Evolutionary conservation across 2,888 invertebrate species (phyloP), one percentile per base, ranked within the genome.

Genomic region (Lasioglossum vierecki): DNA sequence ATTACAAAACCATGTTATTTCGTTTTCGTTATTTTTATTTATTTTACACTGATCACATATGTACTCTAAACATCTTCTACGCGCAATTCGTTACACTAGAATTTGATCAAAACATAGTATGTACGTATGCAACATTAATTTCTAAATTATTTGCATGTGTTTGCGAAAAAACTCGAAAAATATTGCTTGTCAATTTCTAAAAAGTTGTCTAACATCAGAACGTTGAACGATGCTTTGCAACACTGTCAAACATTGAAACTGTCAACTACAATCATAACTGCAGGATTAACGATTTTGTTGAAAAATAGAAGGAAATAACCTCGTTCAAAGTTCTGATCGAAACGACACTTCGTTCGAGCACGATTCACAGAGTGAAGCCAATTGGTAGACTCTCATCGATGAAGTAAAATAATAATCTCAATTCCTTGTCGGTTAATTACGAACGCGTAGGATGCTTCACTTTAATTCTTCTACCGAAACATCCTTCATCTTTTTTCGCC

Each of bases 11-110:
- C 22, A 39, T 22, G n/a, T 53, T 30, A 11, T 41, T 13, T 11
- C 41, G 11, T n/a, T 70, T n/a, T 41, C 0, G 22, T 41, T 11
- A n/a, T 13, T 70, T 70, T 70, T 70, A n/a, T 70, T 70, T 41
- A n/a, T 41, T 70, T 70, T 41, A 70, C 41, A 41, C n/a, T 41
- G 41, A 70, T 18, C 57, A 57, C 57, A 11, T 63, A 30, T 63
- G 22, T 44, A 26, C 22, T 76, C 44, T 76, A 79, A 57, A 83
- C 22, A 6, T 49, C 35, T 35, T 15, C 79, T 57, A 53, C 30
- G 41, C 13, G 39, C 5, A 70, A 15, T 41, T 68, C 68, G 35
- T 68, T 73, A 63, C 72, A 72, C 41, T 66, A 66, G 1, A 77
- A 60, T 2, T n/a, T 70, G 57, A 46, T 66, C 6, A 9, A n/a